phyloP scores from a whole-genome alignment of 2,113 vertebrate species.

The Sigmodon hispidus region DNA sequence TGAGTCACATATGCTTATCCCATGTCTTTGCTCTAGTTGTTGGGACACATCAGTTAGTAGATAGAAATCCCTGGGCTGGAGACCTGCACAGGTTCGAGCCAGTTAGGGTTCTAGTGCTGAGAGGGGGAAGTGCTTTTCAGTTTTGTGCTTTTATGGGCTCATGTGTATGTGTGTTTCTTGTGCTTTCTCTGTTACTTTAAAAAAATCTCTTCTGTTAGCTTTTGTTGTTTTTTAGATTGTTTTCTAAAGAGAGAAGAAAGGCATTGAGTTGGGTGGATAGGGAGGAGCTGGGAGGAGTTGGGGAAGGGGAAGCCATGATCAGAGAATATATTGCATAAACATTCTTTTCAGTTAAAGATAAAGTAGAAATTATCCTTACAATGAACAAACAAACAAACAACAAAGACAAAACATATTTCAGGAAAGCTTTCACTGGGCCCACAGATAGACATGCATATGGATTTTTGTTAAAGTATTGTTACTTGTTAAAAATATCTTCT shows the following conservation, averaged over 20 bases:
- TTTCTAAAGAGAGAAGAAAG: neutral
- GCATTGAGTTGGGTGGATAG: neutral
- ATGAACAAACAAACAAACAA: neutral
- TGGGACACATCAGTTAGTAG: neutral
- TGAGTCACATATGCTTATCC: neutral
- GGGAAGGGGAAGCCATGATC: neutral
- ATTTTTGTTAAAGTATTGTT: neutral
- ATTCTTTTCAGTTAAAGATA: neutral
- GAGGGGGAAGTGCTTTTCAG: neutral
- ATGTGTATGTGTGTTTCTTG: neutral
- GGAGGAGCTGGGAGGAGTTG: neutral
- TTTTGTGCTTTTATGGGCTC: neutral
- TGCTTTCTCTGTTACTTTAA: neutral
- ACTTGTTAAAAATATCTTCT: neutral
- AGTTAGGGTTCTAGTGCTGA: neutral
- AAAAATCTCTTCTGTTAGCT: neutral
- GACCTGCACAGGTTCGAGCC: neutral
- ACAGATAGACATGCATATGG: neutral
- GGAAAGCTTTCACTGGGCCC: neutral
- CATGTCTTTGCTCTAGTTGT: neutral
- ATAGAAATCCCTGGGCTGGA: neutral
- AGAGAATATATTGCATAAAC: neutral
- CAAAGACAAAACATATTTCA: neutral
- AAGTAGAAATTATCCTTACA: neutral
- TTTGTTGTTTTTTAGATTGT: neutral